Conservation (phyloP, 2,113 vertebrate species). For the Cynopterus brachyotis region DNA sequence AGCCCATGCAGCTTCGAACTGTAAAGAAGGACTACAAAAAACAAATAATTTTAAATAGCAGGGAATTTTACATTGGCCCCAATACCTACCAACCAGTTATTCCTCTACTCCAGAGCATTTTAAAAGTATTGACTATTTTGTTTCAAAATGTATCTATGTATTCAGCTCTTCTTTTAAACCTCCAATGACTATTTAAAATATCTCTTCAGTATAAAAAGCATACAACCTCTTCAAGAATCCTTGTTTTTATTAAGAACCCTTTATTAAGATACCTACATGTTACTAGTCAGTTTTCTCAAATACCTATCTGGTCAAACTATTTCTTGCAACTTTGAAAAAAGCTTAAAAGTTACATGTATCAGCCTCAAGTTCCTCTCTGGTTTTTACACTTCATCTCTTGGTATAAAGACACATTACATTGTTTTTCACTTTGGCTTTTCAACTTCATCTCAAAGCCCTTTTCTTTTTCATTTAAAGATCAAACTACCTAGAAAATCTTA, state of each 20-base stretch:
- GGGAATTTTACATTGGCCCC: not conserved
- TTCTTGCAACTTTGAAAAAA: conserved; percentile 35
- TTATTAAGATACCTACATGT: not conserved
- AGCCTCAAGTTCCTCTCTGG: not conserved
- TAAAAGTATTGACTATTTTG: conserved; percentile 22
- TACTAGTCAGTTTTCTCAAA: conserved; percentile 1
- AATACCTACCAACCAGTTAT: not conserved
- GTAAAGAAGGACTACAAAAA: conserved; percentile 93
- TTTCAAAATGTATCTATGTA: conserved; percentile 2
- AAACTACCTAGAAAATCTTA: conserved; percentile 19
- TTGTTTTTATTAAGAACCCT: not conserved
- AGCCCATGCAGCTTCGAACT: conserved; percentile 99
- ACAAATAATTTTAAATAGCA: conserved; percentile 31
- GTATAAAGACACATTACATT: not conserved
- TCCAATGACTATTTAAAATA: not conserved
- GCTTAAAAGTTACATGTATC: conserved; percentile 22
- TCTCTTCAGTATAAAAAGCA: not conserved
- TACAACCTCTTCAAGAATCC: not conserved
- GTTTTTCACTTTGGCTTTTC: not conserved
- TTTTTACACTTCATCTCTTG: not conserved
- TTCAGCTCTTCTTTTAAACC: not conserved
- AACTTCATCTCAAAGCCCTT: not conserved
- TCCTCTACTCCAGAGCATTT: not conserved
- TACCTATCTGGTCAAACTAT: not conserved
- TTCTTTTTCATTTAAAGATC: conserved; percentile 6